These are phyloP conservation scores for Sarcophaga caerulescens DNA, from an alignment of 2,888 invertebrate genomes.

Conservation along the genomic window DNA sequence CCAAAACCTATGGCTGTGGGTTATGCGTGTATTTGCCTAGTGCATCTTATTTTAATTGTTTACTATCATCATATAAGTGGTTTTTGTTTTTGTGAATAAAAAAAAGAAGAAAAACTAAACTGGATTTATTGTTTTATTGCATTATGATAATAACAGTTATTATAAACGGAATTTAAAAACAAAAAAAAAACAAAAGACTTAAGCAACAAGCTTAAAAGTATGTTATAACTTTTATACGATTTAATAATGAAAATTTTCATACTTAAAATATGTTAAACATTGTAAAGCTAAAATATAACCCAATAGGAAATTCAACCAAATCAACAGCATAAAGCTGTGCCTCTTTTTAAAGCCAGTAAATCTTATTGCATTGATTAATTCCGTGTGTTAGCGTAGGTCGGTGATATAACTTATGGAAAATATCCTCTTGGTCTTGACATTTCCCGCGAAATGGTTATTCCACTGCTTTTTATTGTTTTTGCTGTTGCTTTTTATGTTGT, in stretches of 20 bases:
- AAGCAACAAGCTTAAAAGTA: slow-evolving; percentile 40
- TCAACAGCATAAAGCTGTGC: not conserved
- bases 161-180: not conserved
- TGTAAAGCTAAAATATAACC: not conserved
- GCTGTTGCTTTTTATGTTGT: no score
- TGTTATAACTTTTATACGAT: slow-evolving; percentile 5
- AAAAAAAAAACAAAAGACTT: slow-evolving; percentile 40
- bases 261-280: slow-evolving; percentile 19
- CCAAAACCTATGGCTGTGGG: not conserved
- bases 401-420: no score
- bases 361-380: no score
- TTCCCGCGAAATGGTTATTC: no score
- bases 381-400: no score
- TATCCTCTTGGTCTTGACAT: no score
- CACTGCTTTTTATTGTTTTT: rapidly evolving
- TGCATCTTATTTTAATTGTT: slow-evolving; percentile 49
- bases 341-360: no score
- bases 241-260: not conserved
- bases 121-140: not conserved
- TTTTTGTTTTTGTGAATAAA: not conserved
- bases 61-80: slow-evolving; percentile 1
- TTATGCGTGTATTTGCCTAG: not conserved
- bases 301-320: not conserved
- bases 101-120: not conserved
- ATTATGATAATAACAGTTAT: not conserved